A percentile compares a stretch with the other conserved stretches of the same genome.
phyloP scores from a whole-genome alignment of 2,797 vertebrate species.

The Chelonia mydas region DNA sequence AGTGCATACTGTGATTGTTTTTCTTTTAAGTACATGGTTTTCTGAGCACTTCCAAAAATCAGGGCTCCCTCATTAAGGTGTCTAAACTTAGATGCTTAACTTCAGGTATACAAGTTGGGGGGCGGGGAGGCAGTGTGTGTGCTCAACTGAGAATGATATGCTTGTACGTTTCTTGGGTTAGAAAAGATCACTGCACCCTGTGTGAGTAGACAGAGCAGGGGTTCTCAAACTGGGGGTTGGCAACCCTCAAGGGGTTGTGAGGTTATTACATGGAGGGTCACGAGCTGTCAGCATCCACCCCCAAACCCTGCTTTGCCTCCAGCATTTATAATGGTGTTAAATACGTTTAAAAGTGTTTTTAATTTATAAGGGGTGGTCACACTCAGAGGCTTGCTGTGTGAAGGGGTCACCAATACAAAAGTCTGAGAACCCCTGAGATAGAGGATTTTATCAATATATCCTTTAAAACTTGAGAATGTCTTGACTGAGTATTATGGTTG shows the following conservation, averaged over 20 bases:
- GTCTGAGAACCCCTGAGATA: too few relatives aligned
- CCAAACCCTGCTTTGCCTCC: too few relatives aligned
- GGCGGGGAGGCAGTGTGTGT: not conserved
- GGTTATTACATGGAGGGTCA: too few relatives aligned
- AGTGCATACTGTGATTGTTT: slow-evolving; percentile 3
- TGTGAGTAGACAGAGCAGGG: not conserved
- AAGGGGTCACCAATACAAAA: too few relatives aligned
- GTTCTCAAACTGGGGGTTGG: too few relatives aligned
- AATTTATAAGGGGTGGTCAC: too few relatives aligned
- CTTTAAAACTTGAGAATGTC: not conserved
- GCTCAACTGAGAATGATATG: not conserved
- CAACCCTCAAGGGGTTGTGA: too few relatives aligned
- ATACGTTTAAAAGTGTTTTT: too few relatives aligned
- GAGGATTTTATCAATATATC: not conserved
- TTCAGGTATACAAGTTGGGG: not conserved
- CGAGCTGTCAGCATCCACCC: too few relatives aligned
- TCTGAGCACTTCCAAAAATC: not conserved
- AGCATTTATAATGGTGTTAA: too few relatives aligned
- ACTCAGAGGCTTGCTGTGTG: too few relatives aligned
- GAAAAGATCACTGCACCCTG: not conserved
- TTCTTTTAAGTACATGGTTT: not conserved
- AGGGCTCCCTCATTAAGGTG: not conserved
- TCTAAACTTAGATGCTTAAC: not conserved
- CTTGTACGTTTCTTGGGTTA: not conserved
- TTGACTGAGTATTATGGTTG: not conserved